Percentiles rank a stretch among this genome's conserved stretches.
These are phyloP conservation scores for Alectoris magna DNA, from an alignment of 2,797 vertebrate genomes.

Conservation along the genomic window DNA sequence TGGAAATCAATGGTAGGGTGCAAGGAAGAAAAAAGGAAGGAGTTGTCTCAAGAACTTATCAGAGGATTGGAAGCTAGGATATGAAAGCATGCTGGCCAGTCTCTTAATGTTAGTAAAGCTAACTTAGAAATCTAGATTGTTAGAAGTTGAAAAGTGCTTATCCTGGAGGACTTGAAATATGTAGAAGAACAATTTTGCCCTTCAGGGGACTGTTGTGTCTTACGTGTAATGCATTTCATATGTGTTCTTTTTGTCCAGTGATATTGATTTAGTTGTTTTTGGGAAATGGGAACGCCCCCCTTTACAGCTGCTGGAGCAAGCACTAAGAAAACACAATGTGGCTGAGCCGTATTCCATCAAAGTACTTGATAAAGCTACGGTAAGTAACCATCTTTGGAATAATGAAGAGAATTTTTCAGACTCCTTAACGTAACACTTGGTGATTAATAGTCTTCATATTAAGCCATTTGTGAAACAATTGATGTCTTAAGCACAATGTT, in stretches of 20 bases:
- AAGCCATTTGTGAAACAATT: background rate
- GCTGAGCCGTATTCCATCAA: constrained; percentile 96
- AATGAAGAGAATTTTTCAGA: background rate
- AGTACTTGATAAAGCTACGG: constrained; percentile 98
- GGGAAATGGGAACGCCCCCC: constrained; percentile 97
- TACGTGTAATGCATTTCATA: background rate
- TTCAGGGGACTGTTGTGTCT: background rate
- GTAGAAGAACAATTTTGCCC: background rate
- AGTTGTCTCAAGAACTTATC: background rate
- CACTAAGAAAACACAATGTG: constrained; percentile 93
- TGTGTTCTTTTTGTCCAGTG: constrained; percentile 79
- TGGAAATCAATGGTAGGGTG: background rate
- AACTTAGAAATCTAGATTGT: background rate
- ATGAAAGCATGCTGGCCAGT: background rate
- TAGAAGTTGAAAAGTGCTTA: background rate
- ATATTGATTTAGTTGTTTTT: constrained; percentile 98
- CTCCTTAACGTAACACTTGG: background rate
- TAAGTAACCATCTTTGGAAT: constrained; percentile 75
- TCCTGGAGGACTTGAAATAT: background rate
- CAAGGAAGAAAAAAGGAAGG: background rate
- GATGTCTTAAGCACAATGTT: background rate
- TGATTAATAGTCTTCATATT: background rate
- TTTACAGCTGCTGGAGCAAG: constrained; percentile 93
- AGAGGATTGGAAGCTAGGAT: background rate
- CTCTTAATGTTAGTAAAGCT: background rate